These are phyloP conservation scores for Perodicticus potto DNA, from an alignment of 2,797 vertebrate genomes.

Conservation along the genomic window DNA sequence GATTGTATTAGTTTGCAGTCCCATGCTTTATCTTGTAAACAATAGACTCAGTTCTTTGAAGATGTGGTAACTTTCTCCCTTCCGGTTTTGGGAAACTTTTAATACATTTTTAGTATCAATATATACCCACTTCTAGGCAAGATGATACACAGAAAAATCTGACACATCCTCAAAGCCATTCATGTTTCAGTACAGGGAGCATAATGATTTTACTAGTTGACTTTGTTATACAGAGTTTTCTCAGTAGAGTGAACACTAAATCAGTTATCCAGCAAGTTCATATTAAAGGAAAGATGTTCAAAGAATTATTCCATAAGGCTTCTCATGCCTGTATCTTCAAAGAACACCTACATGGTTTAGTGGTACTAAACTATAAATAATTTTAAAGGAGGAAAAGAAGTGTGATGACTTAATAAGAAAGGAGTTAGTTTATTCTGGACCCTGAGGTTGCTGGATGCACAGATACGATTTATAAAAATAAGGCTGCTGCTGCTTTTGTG, in stretches of 20 bases:
- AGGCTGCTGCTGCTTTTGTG: slow-evolving; percentile 68
- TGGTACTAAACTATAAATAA: slow-evolving; percentile 72
- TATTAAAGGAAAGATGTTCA: slow-evolving; percentile 77
- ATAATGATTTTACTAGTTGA: slow-evolving; percentile 41
- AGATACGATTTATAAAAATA: slow-evolving; percentile 73
- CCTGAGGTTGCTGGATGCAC: slow-evolving; percentile 65
- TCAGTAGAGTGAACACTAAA: slow-evolving; percentile 51
- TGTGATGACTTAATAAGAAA: slow-evolving; percentile 76
- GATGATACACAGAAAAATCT: slow-evolving; percentile 66
- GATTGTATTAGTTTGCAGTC: too few relatives aligned
- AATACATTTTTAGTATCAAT: slow-evolving; percentile 42
- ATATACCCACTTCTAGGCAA: slow-evolving; percentile 41
- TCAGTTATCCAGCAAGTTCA: slow-evolving; percentile 63
- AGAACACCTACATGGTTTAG: slow-evolving; percentile 68
- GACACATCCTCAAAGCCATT: slow-evolving; percentile 63
- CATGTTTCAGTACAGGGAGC: slow-evolving; percentile 57
- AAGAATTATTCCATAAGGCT: slow-evolving; percentile 78
- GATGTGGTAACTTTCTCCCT: background rate
- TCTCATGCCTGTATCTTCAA: slow-evolving; percentile 73
- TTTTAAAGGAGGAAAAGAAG: slow-evolving; percentile 58
- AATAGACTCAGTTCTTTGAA: background rate
- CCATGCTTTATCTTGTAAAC: background rate
- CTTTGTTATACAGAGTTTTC: slow-evolving; percentile 73
- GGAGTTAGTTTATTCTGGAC: slow-evolving; percentile 67
- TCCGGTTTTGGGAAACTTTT: slow-evolving; percentile 42